A percentile compares a stretch with the other conserved stretches of the same genome.
phyloP scores from a whole-genome alignment of 1,140 invertebrate species.

The Drosophila tristis region DNA sequence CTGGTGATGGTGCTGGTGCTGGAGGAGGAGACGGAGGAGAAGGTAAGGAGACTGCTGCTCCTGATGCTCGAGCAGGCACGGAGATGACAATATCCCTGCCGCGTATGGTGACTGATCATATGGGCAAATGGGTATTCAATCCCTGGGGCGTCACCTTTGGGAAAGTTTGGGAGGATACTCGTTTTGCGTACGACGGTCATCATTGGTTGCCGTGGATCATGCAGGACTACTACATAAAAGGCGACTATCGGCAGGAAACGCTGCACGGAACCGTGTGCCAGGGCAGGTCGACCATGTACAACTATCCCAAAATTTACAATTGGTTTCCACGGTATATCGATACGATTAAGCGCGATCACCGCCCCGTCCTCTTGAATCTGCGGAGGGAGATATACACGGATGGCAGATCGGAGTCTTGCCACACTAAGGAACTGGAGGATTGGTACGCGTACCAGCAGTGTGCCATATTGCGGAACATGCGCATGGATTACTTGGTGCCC shows the following conservation, averaged over 20 bases:
- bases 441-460: conserved; percentile 1
- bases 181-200: not conserved
- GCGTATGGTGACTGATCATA: not conserved
- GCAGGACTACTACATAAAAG: accelerated
- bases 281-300: conserved; percentile 14
- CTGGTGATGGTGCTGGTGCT: no score
- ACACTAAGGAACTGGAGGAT: not conserved
- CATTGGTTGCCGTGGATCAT: not conserved
- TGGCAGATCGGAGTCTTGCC: not conserved
- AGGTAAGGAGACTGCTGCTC: no score
- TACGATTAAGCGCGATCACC: not conserved
- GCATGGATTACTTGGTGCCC: not conserved
- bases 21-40: no score
- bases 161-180: conserved; percentile 21
- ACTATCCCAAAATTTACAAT: not conserved
- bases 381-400: not conserved
- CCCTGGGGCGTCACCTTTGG: conserved; percentile 27
- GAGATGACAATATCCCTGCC: conserved; percentile 25
- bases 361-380: not conserved
- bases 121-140: conserved; percentile 35
- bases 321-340: not conserved
- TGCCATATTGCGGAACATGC: conserved; percentile 1
- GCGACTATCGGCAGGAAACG: not conserved
- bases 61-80: not conserved
- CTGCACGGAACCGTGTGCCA: not conserved